Percentiles rank a stretch among this genome's conserved stretches.
phyloP scores from a whole-genome alignment of 2,888 invertebrate species.

The Liopterus haemorrhoidalis region DNA sequence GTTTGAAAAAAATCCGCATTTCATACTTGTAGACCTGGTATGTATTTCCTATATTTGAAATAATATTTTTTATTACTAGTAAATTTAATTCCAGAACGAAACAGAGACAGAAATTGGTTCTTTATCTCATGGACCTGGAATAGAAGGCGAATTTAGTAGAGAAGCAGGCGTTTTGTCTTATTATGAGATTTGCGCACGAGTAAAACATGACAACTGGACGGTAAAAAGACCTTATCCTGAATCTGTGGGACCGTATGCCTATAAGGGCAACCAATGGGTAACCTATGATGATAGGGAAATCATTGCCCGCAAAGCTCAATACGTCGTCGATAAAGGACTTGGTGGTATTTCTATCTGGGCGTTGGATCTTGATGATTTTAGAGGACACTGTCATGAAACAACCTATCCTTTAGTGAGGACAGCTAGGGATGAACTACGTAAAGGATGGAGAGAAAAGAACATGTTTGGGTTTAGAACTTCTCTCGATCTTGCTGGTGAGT shows the following conservation, averaged over 20 bases:
- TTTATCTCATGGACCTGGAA: constrained; percentile 44
- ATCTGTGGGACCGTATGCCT: constrained; percentile 46
- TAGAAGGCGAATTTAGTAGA: constrained; percentile 43
- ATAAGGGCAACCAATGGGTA: constrained; percentile 46
- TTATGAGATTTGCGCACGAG: constrained; percentile 41
- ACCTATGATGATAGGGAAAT: constrained; percentile 50
- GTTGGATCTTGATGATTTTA: constrained; percentile 63
- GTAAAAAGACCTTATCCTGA: constrained; percentile 41
- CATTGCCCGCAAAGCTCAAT: too few relatives aligned
- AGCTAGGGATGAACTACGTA: constrained; percentile 48
- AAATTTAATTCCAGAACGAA: too few relatives aligned
- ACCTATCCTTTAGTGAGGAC: constrained; percentile 57
- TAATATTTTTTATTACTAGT: too few relatives aligned
- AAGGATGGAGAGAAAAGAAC: too few relatives aligned
- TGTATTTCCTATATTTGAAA: too few relatives aligned
- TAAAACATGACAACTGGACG: constrained; percentile 37
- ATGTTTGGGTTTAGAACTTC: too few relatives aligned
- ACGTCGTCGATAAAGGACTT: constrained; percentile 49
- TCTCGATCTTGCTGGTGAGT: too few relatives aligned
- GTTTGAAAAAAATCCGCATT: too few relatives aligned
- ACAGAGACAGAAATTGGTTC: constrained; percentile 42
- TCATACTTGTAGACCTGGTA: too few relatives aligned
- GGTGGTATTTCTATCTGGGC: constrained; percentile 68
- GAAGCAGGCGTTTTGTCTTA: constrained; percentile 47
- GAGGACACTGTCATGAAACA: constrained; percentile 54